phyloP scores from a whole-genome alignment of 2,113 vertebrate genomes.

The Oncorhynchus kisutch region DNA sequence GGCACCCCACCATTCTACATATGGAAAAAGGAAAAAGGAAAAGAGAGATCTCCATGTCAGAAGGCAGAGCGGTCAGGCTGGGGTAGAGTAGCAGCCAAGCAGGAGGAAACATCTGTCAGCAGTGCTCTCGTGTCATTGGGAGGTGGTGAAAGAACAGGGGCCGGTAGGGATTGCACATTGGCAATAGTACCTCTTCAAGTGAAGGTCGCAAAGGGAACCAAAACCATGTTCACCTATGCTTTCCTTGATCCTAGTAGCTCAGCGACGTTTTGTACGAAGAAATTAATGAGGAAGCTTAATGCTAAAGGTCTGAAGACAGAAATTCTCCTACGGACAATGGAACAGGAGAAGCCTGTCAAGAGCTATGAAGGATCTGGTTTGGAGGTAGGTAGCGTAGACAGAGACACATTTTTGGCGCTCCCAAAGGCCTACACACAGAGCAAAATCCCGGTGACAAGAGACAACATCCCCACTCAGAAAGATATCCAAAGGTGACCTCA shows the following conservation, averaged over 20 bases:
- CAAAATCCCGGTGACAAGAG: neutral
- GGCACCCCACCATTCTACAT: slow-evolving; percentile 6
- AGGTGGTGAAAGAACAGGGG: neutral
- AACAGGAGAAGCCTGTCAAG: neutral
- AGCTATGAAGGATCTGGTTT: neutral
- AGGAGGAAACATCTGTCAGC: neutral
- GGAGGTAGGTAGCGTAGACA: neutral
- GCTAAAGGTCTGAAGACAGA: neutral
- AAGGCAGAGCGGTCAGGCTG: neutral
- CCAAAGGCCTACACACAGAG: slow-evolving; percentile 1
- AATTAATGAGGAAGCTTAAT: neutral
- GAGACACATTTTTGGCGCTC: neutral
- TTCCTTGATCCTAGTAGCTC: slow-evolving; percentile 6
- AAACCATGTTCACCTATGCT: neutral
- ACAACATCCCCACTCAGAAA: neutral
- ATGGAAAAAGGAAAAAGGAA: neutral
- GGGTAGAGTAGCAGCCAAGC: neutral
- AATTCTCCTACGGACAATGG: neutral
- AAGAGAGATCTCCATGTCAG: too few relatives aligned
- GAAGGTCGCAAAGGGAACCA: neutral
- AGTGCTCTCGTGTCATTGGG: slow-evolving; percentile 4
- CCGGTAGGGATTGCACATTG: neutral
- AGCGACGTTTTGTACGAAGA: neutral
- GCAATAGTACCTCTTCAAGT: slow-evolving; percentile 11
- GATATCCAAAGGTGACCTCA: slow-evolving; percentile 12